Conservation (phyloP, 2,888 invertebrate species). For the Adineta ricciae region DNA sequence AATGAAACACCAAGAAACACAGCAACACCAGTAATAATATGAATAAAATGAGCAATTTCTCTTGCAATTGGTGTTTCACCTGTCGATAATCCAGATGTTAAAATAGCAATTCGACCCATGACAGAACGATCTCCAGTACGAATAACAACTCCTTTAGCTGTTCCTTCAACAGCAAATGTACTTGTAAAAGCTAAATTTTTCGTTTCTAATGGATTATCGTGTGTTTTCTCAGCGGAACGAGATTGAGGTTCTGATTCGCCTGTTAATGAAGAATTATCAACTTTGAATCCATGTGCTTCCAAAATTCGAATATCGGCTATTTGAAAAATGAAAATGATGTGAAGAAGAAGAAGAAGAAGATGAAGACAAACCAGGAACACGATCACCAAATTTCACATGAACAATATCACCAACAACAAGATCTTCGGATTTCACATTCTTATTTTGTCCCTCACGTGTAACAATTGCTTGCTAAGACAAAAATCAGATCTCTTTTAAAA, state of each 20-base stretch:
- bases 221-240: constrained; percentile 59
- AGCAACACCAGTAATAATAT: constrained; percentile 82
- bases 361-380: constrained; percentile 23
- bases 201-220: constrained; percentile 65
- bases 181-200: constrained; percentile 70
- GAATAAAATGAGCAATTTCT: constrained; percentile 98
- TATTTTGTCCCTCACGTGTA: constrained; percentile 34
- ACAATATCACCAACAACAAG: constrained; percentile 35
- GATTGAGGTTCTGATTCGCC: constrained; percentile 66
- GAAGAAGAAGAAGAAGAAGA: background rate
- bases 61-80: constrained; percentile 96
- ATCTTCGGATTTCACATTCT: constrained; percentile 34
- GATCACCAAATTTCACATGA: constrained; percentile 34
- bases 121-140: constrained; percentile 49
- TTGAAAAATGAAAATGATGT: background rate
- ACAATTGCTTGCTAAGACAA: constrained; percentile 47
- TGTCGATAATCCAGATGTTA: constrained; percentile 59
- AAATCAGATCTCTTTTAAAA: constrained; percentile 55
- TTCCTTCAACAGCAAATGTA: constrained; percentile 63
- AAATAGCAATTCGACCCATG: constrained; percentile 51
- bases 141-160: constrained; percentile 46
- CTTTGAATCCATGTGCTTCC: constrained; percentile 83
- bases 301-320: constrained; percentile 85
- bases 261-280: constrained; percentile 62
- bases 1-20: constrained; percentile 73